These are phyloP conservation scores for Eremophila alpestris DNA, from an alignment of 2,797 vertebrate species.

Conservation along the genomic window DNA sequence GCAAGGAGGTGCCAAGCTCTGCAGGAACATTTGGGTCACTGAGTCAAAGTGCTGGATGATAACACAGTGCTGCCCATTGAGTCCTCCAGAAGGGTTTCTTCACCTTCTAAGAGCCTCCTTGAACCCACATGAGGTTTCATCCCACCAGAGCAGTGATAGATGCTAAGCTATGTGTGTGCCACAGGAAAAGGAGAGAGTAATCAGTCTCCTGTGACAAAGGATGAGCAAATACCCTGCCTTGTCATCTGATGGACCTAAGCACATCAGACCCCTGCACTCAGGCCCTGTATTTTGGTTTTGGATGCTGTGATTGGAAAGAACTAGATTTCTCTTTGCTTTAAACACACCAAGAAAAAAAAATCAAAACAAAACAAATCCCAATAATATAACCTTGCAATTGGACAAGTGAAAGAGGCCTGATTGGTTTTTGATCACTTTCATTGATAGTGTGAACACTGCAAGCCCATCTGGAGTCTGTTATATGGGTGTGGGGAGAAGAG, in stretches of 20 bases:
- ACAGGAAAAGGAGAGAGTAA: neutral
- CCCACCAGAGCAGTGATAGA: neutral
- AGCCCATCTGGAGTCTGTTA: neutral
- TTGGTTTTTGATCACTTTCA: neutral
- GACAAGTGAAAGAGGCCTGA: neutral
- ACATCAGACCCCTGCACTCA: neutral
- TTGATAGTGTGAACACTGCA: neutral
- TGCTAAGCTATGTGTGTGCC: neutral
- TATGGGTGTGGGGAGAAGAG: neutral
- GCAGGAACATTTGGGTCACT: neutral
- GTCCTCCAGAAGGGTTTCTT: neutral
- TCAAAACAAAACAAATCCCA: neutral
- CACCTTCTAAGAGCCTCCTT: neutral
- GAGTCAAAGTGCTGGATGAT: neutral
- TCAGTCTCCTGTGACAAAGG: neutral
- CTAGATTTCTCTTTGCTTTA: neutral
- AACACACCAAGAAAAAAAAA: neutral
- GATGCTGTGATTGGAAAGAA: neutral
- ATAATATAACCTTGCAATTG: neutral
- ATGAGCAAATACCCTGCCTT: neutral
- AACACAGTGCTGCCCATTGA: rapidly evolving
- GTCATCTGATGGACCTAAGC: neutral
- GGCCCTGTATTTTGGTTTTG: neutral
- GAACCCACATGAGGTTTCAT: neutral
- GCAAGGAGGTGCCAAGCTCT: neutral